phyloP scores from a whole-genome alignment of 2,888 invertebrate genomes.

The Syritta pipiens region DNA sequence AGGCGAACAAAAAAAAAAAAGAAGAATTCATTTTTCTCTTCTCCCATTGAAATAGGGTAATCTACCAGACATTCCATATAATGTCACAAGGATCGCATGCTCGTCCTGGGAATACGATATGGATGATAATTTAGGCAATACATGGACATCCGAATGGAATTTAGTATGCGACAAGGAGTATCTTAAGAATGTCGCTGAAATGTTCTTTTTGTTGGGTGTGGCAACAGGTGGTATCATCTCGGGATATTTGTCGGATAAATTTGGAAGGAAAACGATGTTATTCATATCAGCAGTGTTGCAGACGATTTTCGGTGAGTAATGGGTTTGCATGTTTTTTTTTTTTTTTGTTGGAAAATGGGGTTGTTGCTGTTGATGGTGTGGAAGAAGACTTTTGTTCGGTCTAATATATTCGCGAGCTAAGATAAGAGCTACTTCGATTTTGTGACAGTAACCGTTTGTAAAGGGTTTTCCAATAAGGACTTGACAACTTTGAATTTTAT shows the following conservation, averaged over 20 bases:
- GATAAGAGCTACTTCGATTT: too few species aligned
- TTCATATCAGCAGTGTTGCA: slow-evolving; percentile 86
- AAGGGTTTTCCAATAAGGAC: too few species aligned
- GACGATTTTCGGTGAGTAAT: slow-evolving; percentile 82
- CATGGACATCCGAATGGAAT: slow-evolving; percentile 88
- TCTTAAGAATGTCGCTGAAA: slow-evolving; percentile 86
- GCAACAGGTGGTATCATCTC: slow-evolving; percentile 89
- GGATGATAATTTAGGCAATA: slow-evolving; percentile 81
- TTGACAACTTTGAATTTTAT: too few species aligned
- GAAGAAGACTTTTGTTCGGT: too few species aligned
- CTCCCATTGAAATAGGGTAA: slow-evolving; percentile 21
- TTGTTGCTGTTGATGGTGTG: too few species aligned
- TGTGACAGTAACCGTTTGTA: too few species aligned
- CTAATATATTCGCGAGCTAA: too few species aligned
- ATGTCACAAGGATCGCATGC: slow-evolving; percentile 81
- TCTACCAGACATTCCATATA: slow-evolving; percentile 75
- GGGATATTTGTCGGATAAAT: slow-evolving; percentile 89
- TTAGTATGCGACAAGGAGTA: slow-evolving; percentile 87
- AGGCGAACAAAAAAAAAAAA: background rate
- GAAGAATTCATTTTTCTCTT: background rate
- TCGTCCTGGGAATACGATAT: slow-evolving; percentile 83
- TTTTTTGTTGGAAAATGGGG: background rate
- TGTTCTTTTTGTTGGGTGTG: slow-evolving; percentile 88
- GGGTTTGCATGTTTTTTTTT: background rate
- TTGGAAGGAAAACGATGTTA: slow-evolving; percentile 88